Conservation (phyloP, 2,888 invertebrate genomes). For the Adineta ricciae region DNA sequence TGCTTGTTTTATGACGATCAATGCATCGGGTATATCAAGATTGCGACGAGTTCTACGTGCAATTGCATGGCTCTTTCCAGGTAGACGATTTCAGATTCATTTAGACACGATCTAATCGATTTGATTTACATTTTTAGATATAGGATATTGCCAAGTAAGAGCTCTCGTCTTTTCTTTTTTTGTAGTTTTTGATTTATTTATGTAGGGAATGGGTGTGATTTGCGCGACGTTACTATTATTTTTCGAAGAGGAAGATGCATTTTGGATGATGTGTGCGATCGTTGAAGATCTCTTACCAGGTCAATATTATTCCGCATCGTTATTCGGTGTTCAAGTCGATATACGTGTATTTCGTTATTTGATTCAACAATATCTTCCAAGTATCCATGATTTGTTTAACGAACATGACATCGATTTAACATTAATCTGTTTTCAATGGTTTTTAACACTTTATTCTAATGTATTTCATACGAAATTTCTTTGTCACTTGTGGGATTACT, state of each 20-base stretch:
- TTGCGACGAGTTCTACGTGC: conserved; percentile 76
- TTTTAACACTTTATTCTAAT: conserved; percentile 86
- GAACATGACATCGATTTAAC: conserved; percentile 79
- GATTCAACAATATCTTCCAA: conserved; percentile 75
- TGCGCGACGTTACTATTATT: conserved; percentile 80
- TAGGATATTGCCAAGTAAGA: conserved; percentile 51
- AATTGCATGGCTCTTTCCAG: conserved; percentile 82
- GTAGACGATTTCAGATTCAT: too few species aligned
- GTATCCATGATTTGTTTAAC: conserved; percentile 72
- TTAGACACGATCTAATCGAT: too few species aligned
- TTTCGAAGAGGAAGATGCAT: conserved; percentile 93
- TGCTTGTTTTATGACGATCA: conserved; percentile 82
- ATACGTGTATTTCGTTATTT: conserved; percentile 85
- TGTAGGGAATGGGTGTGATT: conserved; percentile 53
- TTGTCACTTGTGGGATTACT: conserved; percentile 85
- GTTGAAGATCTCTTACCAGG: conserved; percentile 96
- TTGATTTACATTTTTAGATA: conserved; percentile 35
- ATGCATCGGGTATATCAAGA: conserved; percentile 78
- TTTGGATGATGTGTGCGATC: conserved; percentile 96
- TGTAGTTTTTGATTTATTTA: too few species aligned
- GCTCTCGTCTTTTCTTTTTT: too few species aligned
- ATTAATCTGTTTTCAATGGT: conserved; percentile 91
- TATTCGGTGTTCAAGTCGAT: conserved; percentile 64
- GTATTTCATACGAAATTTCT: conserved; percentile 82
- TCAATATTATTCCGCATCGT: conserved; percentile 85